Base-by-base conservation (phyloP, 2,797 vertebrate species). In the Cottoperca gobio region DNA sequence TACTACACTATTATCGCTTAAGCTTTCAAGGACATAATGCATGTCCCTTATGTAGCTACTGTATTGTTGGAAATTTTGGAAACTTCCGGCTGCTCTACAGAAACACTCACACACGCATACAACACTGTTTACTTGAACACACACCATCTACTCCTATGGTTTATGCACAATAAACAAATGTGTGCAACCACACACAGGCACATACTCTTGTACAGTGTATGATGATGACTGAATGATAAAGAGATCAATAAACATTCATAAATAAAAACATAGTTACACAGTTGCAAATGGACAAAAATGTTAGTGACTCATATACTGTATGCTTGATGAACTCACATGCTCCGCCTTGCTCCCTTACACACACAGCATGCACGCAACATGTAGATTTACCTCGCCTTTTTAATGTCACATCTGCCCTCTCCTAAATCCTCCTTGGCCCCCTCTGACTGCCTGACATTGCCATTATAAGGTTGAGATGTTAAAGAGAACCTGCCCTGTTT, bases 331-430 rank as follows among this genome's bases (percentile, higher is more conserved):
- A 73, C 52, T 70, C 31, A 26, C 8, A 33, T 10, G 35, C 12
- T 53, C 21, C 26, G 10, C 2, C 21, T 24, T 23, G 48, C 35
- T 40, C 14, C 17, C 19, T 19, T 43, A 9, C 26, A 13, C 28
- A 57, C 24, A 61, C 10, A 17, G 33, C 50, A 70, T 28, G 35
- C 55, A 45, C 16, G 23, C 46, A 33, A 50, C 70, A 40, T 31
- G 2, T 6, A 55, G 65, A 71, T 42, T 55, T 57, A 77, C 66
- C 69, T 19, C 65, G 76, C 76, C 76, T 82, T 82, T 77, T 3
- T 76, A 75, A 79, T 69, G 62, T 70, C 65, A 73, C n/a, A 0
- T 40, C 63, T 62, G 55, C 45, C 71, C 60, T 55, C 48, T 57
- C 23, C 9, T 4, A 17, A 65, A 21, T 54, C 64, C 75, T 73